Conservation (phyloP, 2,113 vertebrate species). For the Sebastes schlegelii region DNA sequence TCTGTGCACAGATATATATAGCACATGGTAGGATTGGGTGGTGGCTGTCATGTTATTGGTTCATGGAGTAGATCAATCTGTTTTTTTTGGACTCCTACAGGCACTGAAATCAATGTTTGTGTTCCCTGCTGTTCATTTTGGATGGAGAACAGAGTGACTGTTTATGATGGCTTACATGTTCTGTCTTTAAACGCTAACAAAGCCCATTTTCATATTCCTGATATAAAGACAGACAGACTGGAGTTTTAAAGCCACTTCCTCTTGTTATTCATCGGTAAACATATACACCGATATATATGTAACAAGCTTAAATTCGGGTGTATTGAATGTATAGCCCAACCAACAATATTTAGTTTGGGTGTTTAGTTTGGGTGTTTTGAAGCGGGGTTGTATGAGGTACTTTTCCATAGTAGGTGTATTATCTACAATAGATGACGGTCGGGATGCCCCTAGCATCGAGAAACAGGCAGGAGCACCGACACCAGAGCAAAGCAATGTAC, state of each 20-base stretch:
- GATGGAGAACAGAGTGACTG: neutral
- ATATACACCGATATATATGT: neutral
- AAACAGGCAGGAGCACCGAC: no score
- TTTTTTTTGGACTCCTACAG: neutral
- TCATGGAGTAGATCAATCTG: constrained; percentile 24
- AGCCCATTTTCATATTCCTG: neutral
- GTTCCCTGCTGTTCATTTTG: constrained; percentile 1
- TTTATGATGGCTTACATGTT: neutral
- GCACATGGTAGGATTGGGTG: constrained; percentile 12
- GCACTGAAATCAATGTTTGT: constrained; percentile 11
- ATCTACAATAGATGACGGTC: no score
- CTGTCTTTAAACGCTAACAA: neutral
- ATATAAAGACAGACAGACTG: neutral
- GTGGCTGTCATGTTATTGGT: constrained; percentile 11
- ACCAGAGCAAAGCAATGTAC: no score
- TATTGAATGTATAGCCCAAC: neutral
- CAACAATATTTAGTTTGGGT: no score
- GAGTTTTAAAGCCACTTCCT: neutral
- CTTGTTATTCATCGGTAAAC: neutral
- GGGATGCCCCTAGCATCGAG: no score
- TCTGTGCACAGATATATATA: neutral
- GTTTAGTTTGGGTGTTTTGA: no score
- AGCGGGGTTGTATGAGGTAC: no score
- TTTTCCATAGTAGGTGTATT: no score
- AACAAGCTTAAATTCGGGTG: neutral